Base-by-base conservation (phyloP, 2,797 vertebrate genomes). In the Ispidina lecontei region DNA sequence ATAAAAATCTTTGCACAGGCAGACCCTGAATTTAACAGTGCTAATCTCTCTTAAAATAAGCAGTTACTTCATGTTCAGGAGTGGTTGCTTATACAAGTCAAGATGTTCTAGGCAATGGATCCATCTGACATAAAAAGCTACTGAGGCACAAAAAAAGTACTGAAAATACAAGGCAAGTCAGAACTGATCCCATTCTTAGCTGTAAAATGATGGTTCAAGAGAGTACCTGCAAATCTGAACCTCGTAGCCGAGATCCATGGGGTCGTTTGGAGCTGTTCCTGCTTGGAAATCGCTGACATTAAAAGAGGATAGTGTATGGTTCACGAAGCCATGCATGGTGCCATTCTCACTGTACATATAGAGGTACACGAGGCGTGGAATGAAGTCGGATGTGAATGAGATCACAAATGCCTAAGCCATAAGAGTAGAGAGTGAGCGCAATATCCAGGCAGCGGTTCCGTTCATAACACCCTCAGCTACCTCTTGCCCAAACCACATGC, bases 381-480 rank as follows among this genome's bases (percentile, higher is more conserved):
- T 99, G 98, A 99, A 99, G 98, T 99, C 99, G 1, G 99, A 99
- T 8, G 99, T 99, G 97, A 99, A 99, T 82, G 99, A 98, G 93
- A 99, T 99, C 95, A 99, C 99, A 44, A 99, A 99, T 19, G 99
- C 99, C 99, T 99, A 97, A 12, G 71, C 93, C 83, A 76, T 74
- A 95, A 97, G 80, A 97, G 91, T 47, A 95, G 43, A 97, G 73
- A 97, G 96, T 96, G 94, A 97, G 91, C 70, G 2, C 72, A 21
- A 52, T 81, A 79, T 67, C 81, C 95, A 87, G 91, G 94, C 83
- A 78, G 54, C 49, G 85, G 68, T 67, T 7, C 6, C 54, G 20
- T 52, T 77, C 43, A 93, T 44, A 74, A 80, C 12, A 92, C 11
- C 62, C 54, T 91, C 56, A 14, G n/a, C 12, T 52, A 9, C 0